Evolutionary conservation across 2,113 vertebrate genomes (phyloP).

Genomic region (Pycnonotus jocosus): DNA sequence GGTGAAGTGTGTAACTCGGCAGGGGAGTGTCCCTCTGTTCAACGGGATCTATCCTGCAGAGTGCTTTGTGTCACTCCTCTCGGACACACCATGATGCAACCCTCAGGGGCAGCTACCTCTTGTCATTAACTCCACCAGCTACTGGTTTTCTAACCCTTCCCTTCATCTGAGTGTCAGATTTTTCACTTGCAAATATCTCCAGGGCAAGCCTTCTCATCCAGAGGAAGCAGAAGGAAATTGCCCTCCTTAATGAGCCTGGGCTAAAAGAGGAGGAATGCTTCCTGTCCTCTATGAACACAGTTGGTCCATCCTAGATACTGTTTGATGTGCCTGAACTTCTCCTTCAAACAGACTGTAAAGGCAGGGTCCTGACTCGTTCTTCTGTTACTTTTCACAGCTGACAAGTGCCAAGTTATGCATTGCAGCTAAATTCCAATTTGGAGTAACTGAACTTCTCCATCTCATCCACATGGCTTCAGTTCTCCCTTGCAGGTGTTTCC

Average conservation of each 20-base stretch:
- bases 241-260: not conserved
- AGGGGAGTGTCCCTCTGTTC: not conserved
- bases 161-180: conserved; percentile 32
- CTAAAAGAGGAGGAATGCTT: not conserved
- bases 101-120: not conserved
- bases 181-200: conserved; percentile 28
- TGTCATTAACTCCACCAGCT: conserved; percentile 25
- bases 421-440: not conserved
- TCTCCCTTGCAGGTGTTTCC: not conserved
- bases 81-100: not conserved
- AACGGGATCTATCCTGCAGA: not conserved
- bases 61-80: not conserved
- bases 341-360: conserved; percentile 6
- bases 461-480: not conserved
- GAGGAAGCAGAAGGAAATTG: conserved; percentile 32
- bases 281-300: not conserved
- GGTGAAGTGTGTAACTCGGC: not conserved
- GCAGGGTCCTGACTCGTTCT: not conserved
- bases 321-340: conserved; percentile 21
- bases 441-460: not conserved
- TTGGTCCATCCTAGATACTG: not conserved
- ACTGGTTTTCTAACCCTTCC: conserved; percentile 39
- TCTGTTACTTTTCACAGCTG: conserved; percentile 6
- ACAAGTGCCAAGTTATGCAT: not conserved
- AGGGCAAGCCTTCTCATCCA: not conserved